phyloP scores from a whole-genome alignment of 2,888 invertebrate genomes.

The Mythimna lalbum region DNA sequence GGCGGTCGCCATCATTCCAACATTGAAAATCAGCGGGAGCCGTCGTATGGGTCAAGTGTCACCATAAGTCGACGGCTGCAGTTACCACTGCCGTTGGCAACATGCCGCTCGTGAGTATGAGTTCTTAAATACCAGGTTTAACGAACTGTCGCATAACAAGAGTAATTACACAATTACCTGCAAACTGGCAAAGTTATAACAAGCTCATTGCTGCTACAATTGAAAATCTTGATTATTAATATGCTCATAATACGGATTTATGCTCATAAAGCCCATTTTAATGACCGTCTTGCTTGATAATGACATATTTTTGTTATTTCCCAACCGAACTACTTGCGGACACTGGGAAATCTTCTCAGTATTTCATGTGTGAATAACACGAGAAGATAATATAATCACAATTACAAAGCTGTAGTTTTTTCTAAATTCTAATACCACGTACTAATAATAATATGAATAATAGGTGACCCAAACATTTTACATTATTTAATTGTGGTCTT shows the following conservation, averaged over 20 bases:
- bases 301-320: constrained; percentile 8
- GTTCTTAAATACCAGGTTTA: constrained; percentile 11
- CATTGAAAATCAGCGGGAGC: too few species aligned
- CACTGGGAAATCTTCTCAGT: neutral
- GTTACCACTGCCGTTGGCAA: too few species aligned
- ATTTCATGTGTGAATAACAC: constrained; percentile 1
- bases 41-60: too few species aligned
- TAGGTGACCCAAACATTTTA: neutral
- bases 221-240: constrained; percentile 13
- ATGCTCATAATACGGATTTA: constrained; percentile 11
- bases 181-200: constrained; percentile 11
- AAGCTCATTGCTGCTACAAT: constrained; percentile 2
- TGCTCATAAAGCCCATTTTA: constrained; percentile 4
- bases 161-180: constrained; percentile 17
- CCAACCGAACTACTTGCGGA: neutral
- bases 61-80: too few species aligned
- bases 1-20: too few species aligned
- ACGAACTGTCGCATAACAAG: constrained; percentile 23
- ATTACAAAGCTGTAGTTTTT: neutral
- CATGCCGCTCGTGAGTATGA: too few species aligned
- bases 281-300: constrained; percentile 16
- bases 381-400: neutral
- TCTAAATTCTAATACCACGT: neutral
- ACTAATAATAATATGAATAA: neutral
- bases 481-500: neutral